Percentiles rank a stretch among this genome's conserved stretches.
phyloP scores from a whole-genome alignment of 2,888 invertebrate species.

The Rhingia campestris region DNA sequence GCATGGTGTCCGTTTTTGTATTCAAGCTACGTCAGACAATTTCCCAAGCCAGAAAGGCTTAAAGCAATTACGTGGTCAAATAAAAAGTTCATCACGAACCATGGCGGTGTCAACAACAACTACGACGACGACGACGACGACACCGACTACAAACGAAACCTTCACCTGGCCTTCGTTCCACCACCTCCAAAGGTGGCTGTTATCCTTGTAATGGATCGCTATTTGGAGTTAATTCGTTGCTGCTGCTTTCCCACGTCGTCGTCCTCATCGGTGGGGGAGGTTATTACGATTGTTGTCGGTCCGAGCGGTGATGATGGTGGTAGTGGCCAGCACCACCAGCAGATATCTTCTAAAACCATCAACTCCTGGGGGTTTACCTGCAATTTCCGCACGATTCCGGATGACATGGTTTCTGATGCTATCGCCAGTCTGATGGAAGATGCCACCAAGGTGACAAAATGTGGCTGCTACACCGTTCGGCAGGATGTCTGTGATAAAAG shows the following conservation, averaged over 20 bases:
- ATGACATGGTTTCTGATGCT: constrained; percentile 64
- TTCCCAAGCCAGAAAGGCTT: constrained; percentile 71
- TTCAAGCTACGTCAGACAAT: constrained; percentile 57
- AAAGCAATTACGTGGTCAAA: constrained; percentile 75
- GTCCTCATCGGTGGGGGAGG: not conserved
- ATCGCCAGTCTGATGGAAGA: constrained; percentile 44
- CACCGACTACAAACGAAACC: constrained; percentile 53
- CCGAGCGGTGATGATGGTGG: constrained; percentile 4
- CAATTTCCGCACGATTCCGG: constrained; percentile 69
- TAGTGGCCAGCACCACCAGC: constrained; percentile 43
- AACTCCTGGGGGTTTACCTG: constrained; percentile 59
- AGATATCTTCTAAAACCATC: constrained; percentile 55
- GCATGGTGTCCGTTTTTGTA: constrained; percentile 69
- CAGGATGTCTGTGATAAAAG: constrained; percentile 38
- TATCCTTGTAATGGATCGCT: constrained; percentile 73
- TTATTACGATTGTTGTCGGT: constrained; percentile 55
- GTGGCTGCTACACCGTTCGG: constrained; percentile 12
- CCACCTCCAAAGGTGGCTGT: constrained; percentile 58
- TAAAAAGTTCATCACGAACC: constrained; percentile 69
- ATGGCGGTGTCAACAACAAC: constrained; percentile 3
- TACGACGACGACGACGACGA: constrained; percentile 16
- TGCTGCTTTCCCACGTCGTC: constrained; percentile 58
- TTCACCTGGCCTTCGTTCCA: constrained; percentile 40
- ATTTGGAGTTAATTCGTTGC: constrained; percentile 68
- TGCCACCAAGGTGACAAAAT: constrained; percentile 29